Evolutionary conservation across 2,888 invertebrate species (phyloP).

Genomic region (Stegophylla sp.): DNA sequence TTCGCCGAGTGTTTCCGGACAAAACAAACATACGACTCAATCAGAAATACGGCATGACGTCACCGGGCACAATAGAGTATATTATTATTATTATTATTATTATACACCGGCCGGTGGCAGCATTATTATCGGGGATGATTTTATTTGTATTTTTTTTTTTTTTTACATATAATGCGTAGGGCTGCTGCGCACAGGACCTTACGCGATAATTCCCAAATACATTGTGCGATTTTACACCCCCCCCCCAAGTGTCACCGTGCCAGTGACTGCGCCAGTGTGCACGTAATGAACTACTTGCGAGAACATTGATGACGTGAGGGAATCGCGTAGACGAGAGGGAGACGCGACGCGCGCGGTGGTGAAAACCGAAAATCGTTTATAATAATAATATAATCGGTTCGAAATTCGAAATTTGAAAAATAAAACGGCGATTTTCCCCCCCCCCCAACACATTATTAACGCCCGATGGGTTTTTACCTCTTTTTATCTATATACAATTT

Average conservation of each 20-base stretch:
- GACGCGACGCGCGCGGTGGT: neutral
- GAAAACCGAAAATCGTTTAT: neutral
- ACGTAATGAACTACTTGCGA: conserved; percentile 20
- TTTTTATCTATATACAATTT: no score
- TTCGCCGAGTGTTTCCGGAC: conserved; percentile 4
- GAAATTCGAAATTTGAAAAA: no score
- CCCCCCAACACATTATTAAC: no score
- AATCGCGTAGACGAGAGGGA: neutral
- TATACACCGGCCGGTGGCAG: no score
- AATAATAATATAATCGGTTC: no score
- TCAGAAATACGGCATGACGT: conserved; percentile 54
- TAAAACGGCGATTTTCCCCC: no score
- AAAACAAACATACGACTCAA: conserved; percentile 57
- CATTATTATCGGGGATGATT: conserved; percentile 44
- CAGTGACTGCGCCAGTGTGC: neutral
- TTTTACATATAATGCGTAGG: conserved; percentile 12
- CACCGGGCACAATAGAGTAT: conserved; percentile 41
- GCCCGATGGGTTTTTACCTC: no score
- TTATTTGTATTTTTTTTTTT: no score
- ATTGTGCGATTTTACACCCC: conserved; percentile 46
- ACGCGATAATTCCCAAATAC: conserved; percentile 26
- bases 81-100: no score
- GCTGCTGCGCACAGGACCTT: neutral
- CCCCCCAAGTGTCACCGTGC: conserved; percentile 44
- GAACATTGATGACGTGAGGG: neutral